These are phyloP conservation scores for Camptogramma bilineatum DNA, from an alignment of 2,888 invertebrate genomes.

Conservation along the genomic window DNA sequence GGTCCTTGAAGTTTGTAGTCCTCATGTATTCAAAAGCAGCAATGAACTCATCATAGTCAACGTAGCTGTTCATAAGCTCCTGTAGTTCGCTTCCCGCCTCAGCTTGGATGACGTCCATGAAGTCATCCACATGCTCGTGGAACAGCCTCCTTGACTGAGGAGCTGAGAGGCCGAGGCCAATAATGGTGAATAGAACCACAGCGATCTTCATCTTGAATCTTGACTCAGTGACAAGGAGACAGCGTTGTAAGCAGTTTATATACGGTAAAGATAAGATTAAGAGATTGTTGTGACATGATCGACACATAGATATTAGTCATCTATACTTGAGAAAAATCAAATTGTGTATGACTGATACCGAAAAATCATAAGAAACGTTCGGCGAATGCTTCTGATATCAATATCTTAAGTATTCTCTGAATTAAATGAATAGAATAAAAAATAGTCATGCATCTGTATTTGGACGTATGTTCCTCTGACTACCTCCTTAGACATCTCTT, in stretches of 20 bases:
- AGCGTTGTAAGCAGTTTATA: constrained; percentile 43
- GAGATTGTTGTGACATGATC: not conserved
- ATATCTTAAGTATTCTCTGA: no score
- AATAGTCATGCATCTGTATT: no score
- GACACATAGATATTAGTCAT: not conserved
- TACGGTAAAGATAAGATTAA: constrained; percentile 44
- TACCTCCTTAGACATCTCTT: no score
- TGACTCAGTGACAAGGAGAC: constrained; percentile 22
- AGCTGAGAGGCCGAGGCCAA: constrained; percentile 57
- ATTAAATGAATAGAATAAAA: no score
- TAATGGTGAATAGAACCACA: constrained; percentile 54
- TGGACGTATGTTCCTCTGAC: no score
- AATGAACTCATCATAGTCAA: constrained; percentile 64
- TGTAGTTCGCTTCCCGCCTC: constrained; percentile 53
- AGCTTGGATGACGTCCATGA: constrained; percentile 57
- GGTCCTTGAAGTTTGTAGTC: constrained; percentile 61
- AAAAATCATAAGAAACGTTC: not conserved
- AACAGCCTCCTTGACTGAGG: constrained; percentile 68
- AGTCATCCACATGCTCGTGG: constrained; percentile 70
- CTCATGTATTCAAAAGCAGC: constrained; percentile 55
- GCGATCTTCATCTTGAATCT: constrained; percentile 58
- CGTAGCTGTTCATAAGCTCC: constrained; percentile 53
- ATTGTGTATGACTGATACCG: not conserved
- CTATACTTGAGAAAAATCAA: not conserved
- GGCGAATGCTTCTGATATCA: no score